Percentiles rank a stretch among this genome's conserved stretches.
Conservation (phyloP, 2,888 invertebrate species). For the Drosophila prolongata region DNA sequence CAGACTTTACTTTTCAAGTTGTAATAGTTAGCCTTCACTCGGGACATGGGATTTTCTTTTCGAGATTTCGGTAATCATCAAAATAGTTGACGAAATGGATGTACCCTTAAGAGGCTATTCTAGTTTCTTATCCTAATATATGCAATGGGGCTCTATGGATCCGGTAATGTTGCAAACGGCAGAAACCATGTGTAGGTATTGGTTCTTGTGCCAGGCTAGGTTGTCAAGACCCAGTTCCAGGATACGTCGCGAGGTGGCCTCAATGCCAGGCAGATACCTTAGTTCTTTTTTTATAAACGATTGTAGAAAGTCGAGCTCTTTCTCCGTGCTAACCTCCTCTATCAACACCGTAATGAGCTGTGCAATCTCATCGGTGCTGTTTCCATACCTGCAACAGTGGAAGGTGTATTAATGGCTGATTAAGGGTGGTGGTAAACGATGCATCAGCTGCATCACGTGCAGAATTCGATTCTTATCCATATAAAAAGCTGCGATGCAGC, state of each 20-base stretch:
- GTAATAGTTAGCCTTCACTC: no score
- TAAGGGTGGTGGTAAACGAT: no score
- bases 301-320: neutral
- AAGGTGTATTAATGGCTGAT: neutral
- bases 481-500: no score
- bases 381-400: neutral
- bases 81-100: no score
- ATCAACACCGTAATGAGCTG: neutral
- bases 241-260: conserved; percentile 1
- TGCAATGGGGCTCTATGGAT: conserved; percentile 3
- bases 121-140: neutral
- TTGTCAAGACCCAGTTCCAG: conserved; percentile 7
- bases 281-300: neutral
- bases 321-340: neutral
- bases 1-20: no score
- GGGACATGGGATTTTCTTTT: no score
- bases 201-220: conserved; percentile 5
- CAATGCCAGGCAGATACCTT: conserved; percentile 4
- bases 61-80: no score
- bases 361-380: conserved; percentile 1
- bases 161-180: conserved; percentile 4
- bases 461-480: no score
- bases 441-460: no score
- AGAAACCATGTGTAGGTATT: neutral
- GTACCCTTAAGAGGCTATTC: no score